Evolutionary conservation across 1,140 invertebrate genomes (phyloP).

Genomic region (Ooceraea biroi): DNA sequence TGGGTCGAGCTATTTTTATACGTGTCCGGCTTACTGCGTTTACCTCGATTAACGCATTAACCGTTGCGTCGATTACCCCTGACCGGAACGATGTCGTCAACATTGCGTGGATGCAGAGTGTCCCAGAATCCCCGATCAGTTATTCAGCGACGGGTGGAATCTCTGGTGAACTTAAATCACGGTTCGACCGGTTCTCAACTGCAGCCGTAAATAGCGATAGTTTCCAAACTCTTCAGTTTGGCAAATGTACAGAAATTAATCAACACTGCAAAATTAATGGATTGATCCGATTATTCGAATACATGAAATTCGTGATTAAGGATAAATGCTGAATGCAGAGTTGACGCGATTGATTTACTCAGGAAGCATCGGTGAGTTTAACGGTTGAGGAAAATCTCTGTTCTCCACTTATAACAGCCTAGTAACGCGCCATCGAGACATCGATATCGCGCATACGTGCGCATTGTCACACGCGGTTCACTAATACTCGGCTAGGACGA

Average conservation of each 20-base stretch:
- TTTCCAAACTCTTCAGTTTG: background rate
- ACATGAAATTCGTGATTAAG: background rate
- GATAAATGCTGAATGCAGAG: background rate
- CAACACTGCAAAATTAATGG: background rate
- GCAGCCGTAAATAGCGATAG: background rate
- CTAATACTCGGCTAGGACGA: constrained; percentile 13
- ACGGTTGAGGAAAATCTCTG: background rate
- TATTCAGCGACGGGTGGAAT: background rate
- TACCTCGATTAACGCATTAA: constrained; percentile 64
- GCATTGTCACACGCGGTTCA: background rate
- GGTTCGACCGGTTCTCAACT: constrained; percentile 2
- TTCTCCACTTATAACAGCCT: background rate
- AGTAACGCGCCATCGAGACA: background rate
- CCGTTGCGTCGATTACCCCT: constrained; percentile 42
- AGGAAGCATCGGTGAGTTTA: background rate
- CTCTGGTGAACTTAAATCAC: background rate
- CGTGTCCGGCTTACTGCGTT: constrained; percentile 51
- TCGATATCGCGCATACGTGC: constrained; percentile 1
- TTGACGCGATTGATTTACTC: background rate
- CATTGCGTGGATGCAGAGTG: constrained; percentile 30
- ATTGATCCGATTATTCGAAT: background rate
- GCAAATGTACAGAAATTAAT: background rate
- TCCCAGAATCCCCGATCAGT: constrained; percentile 29
- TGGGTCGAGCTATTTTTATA: constrained; percentile 74
- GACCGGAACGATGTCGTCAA: constrained; percentile 52